These are phyloP conservation scores for Cephalotes varians DNA, from an alignment of 2,888 invertebrate genomes.

Conservation along the genomic window DNA sequence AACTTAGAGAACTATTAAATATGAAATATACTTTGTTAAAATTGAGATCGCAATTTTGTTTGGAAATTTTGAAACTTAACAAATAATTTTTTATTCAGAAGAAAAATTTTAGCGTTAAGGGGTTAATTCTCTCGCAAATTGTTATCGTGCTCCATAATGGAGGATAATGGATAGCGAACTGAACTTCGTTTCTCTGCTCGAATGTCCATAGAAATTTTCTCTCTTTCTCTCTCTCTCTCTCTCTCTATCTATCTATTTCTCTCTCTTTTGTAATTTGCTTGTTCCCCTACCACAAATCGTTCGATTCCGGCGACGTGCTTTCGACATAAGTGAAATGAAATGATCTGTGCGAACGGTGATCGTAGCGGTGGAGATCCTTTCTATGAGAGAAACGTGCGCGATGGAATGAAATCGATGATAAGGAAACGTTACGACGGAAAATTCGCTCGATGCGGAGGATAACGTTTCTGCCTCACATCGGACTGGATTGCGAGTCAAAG, in stretches of 20 bases:
- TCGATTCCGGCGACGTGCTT: constrained; percentile 33
- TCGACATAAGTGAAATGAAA: constrained; percentile 49
- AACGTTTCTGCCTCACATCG: neutral
- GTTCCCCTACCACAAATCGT: constrained; percentile 11
- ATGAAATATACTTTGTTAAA: neutral
- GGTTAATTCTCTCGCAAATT: constrained; percentile 9
- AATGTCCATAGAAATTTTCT: constrained; percentile 19
- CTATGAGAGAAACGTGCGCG: neutral
- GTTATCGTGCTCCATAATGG: constrained; percentile 20
- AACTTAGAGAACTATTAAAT: neutral
- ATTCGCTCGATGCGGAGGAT: neutral
- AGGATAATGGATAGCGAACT: constrained; percentile 29
- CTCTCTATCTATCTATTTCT: neutral
- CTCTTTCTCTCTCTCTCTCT: neutral
- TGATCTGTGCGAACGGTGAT: constrained; percentile 10
- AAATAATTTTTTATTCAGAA: constrained; percentile 2
- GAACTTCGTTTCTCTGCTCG: constrained; percentile 8
- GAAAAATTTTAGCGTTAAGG: constrained; percentile 15
- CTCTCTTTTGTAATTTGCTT: constrained; percentile 49
- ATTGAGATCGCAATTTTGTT: constrained; percentile 8
- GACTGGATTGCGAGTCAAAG: neutral
- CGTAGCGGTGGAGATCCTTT: neutral
- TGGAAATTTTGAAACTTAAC: neutral
- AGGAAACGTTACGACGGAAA: neutral
- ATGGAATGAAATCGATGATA: constrained; percentile 37